A percentile compares a stretch with the other conserved stretches of the same genome.
Conservation (phyloP, 2,888 invertebrate genomes). For the Pheosia gnoma region DNA sequence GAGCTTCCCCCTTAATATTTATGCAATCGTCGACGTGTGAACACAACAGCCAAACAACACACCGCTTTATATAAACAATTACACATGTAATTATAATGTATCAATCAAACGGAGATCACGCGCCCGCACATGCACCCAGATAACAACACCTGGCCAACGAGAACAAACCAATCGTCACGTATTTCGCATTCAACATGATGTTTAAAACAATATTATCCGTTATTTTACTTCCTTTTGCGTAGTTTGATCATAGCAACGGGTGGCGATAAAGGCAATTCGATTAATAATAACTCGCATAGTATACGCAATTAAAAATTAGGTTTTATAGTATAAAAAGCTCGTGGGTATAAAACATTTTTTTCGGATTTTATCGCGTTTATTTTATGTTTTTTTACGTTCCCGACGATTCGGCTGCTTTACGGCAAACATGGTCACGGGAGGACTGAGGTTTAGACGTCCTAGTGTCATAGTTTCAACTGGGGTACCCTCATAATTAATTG, state of each 20-base stretch:
- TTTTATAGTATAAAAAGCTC: too few relatives aligned
- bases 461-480: too few relatives aligned
- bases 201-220: not conserved
- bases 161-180: slow-evolving; percentile 30
- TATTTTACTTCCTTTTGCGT: slow-evolving; percentile 5
- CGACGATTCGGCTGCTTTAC: too few relatives aligned
- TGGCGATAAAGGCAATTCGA: not conserved
- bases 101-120: slow-evolving; percentile 7
- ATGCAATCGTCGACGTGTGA: not conserved
- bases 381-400: too few relatives aligned
- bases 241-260: not conserved
- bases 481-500: too few relatives aligned
- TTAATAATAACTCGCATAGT: too few relatives aligned
- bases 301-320: too few relatives aligned
- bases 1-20: too few relatives aligned
- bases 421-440: too few relatives aligned
- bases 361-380: too few relatives aligned
- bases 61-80: not conserved
- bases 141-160: slow-evolving; percentile 32
- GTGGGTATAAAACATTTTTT: too few relatives aligned
- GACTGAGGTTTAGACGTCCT: too few relatives aligned
- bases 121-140: slow-evolving; percentile 6
- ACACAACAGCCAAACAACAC: not conserved
- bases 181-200: slow-evolving; percentile 8
- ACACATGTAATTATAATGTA: slow-evolving; percentile 6